Evolutionary conservation across 2,797 vertebrate genomes (phyloP).

Genomic region (Carcharodon carcharias): DNA sequence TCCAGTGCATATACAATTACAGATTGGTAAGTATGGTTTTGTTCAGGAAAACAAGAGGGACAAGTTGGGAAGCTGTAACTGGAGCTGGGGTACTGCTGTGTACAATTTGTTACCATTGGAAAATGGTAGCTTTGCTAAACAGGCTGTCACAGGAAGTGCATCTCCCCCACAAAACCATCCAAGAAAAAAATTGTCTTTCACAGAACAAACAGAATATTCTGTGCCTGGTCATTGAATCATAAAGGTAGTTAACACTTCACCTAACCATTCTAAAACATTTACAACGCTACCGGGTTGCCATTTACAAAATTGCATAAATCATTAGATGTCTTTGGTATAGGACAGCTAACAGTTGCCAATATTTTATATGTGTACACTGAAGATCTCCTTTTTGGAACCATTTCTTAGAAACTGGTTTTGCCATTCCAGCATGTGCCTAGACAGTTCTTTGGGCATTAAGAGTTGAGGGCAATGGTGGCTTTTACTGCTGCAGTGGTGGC

Average conservation of each 20-base stretch:
- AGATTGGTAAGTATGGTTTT: background rate
- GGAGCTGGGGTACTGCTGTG: background rate
- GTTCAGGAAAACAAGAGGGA: background rate
- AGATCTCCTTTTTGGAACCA: background rate
- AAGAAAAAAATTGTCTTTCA: background rate
- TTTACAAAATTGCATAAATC: background rate
- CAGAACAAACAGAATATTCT: background rate
- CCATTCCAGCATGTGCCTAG: background rate
- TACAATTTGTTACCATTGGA: constrained; percentile 8
- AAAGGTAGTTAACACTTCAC: background rate
- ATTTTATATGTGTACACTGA: background rate
- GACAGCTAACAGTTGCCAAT: background rate
- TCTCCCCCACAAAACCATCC: background rate
- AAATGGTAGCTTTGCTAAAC: background rate
- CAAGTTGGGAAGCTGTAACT: background rate
- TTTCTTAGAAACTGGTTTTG: background rate
- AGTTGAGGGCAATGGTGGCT: background rate
- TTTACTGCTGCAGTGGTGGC: background rate
- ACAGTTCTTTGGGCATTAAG: background rate
- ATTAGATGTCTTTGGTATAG: background rate
- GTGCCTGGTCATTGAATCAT: background rate
- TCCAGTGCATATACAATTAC: background rate
- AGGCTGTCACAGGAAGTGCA: background rate
- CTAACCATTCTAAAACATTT: background rate
- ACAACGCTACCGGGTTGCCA: background rate